Base-by-base conservation (phyloP, 2,888 invertebrate species). In the Cylloceria caligata region DNA sequence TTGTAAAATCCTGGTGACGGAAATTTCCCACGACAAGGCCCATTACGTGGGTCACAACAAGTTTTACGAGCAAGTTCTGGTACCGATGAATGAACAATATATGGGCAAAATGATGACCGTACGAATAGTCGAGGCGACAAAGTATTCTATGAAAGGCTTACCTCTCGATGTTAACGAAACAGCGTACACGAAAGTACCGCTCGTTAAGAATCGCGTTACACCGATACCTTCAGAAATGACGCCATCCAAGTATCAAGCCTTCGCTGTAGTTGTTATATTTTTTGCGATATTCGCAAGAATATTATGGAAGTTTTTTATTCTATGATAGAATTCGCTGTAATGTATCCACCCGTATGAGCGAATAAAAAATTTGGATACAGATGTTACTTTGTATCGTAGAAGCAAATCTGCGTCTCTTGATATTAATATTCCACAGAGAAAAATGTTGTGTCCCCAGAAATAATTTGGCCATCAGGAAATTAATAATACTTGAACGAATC, bases 21-120 rank as follows among this genome's bases (percentile, higher is more conserved):
- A 99, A 93, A 93, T 97, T 73, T 98, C 99, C 0, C 97, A 97
- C 91, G 99, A 99, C 91, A 96, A 96, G 86, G 94, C 96, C 78
- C 96, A 97, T 92, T 98, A 95, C 90, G 99, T 99, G 7, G 99
- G 96, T 0, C 99, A 99, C 93, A 99, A 99, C 93, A 97, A 98
- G 91, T 97, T 93, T 90, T 99, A 99, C 90, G 98, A 99, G 90
- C 99, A 98, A 94, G 96, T 98, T 0, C 92, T 99, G 76, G 94
- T 99, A 0, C 97, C 98, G 0, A 96, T 97, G 93, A 94, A 95
- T 5, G 94, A 96, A 0, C 94, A 95, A 86, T 95, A 96, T 60
- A 95, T 98, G 94, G 99, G 99, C 0, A 97, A 97, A 90, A 94
- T 96, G 92, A 94, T 99, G 0, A 95, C 95, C 0, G 98, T 99